Evolutionary conservation across 2,888 invertebrate genomes (phyloP), one percentile per base, ranked within the genome.

Genomic region (Allygus modestus): DNA sequence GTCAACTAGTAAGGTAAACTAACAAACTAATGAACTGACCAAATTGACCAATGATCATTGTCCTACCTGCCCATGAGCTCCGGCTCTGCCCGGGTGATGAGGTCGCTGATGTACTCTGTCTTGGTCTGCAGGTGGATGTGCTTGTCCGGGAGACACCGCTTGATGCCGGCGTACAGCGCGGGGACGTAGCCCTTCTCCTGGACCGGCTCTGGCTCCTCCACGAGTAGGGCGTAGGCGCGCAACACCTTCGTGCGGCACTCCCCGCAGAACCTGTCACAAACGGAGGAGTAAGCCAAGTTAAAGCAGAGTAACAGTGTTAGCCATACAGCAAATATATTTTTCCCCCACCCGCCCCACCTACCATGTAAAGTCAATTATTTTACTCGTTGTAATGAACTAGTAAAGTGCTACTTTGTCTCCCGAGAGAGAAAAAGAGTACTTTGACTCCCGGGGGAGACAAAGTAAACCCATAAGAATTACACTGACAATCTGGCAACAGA

Each of bases 231-330:
- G 91, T 97, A 98, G 83, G 98, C 98, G 89, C 94, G 92, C 87
- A 94, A 90, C 86, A 98, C 97, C 93, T 98, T 98, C 87, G 97
- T 96, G 88, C 97, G 95, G 90, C 98, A 98, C 90, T 98, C 98
- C 1, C 95, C 94, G 90, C 98, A 98, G 91, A 98, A 98, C 88
- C 93, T 93, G 87, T 1, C 61, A 61, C 17, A 54, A n/a, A n/a
- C n/a, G n/a, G n/a, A n/a, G 15, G 9, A 43, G 11, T n/a, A n/a
- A n/a, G n/a, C n/a, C n/a, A n/a, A n/a, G n/a, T n/a, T n/a, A n/a
- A n/a, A n/a, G 88, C 87, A 54, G 43, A 71, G 86, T 83, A 11
- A 11, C 11, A 61, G 26, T 12, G 12, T 31, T 28, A 17, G 11
- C 65, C 26, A 9, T 51, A 17, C 51, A n/a, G n/a, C n/a, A n/a